Base-by-base conservation (phyloP, 2,113 vertebrate species). In the Oplegnathus fasciatus region DNA sequence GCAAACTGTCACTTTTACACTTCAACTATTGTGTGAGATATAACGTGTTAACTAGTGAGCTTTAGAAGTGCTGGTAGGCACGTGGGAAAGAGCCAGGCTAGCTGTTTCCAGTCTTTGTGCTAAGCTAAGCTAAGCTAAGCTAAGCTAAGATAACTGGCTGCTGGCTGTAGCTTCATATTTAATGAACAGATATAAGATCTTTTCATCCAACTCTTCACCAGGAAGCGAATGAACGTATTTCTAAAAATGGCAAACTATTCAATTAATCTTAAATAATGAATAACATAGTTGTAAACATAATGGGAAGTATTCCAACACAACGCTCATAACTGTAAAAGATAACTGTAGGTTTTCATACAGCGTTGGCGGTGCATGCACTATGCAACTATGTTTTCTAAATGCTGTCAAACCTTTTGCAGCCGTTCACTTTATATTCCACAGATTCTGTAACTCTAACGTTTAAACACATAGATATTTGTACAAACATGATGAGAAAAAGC, bases 351-450 rank as follows among this genome's bases (percentile, higher is more conserved):
- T 83, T 55, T 72, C 26, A 30, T 32, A 30, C 9, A 22, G 34
- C 26, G 71, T 44, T 30, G 75, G 73, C 54, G 81, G 67, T 52
- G 68, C 28, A 9, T 24, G 24, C 14, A 9, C 32, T n/a, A n/a
- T 17, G 24, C 40, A 71, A 32, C 32, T 34, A 18, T 52, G 52
- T 60, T 62, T 37, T 69, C 37, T 24, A 68, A 68, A 80, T 82
- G 24, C 40, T 46, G 37, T 55, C 42, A 34, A 65, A 78, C 55
- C 37, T 28, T 80, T 10, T 54, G 20, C 14, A 10, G 60, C 17
- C 3, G 3, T 26, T 30, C 24, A 9, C 57, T 60, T 62, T 55
- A 32, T n/a, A n/a, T n/a, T n/a, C n/a, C n/a, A n/a, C n/a, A n/a
- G n/a, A n/a, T n/a, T n/a, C n/a, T n/a, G n/a, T n/a, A n/a, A n/a